phyloP scores from a whole-genome alignment of 2,797 vertebrate species.

The Catamblyrhynchus diadema region DNA sequence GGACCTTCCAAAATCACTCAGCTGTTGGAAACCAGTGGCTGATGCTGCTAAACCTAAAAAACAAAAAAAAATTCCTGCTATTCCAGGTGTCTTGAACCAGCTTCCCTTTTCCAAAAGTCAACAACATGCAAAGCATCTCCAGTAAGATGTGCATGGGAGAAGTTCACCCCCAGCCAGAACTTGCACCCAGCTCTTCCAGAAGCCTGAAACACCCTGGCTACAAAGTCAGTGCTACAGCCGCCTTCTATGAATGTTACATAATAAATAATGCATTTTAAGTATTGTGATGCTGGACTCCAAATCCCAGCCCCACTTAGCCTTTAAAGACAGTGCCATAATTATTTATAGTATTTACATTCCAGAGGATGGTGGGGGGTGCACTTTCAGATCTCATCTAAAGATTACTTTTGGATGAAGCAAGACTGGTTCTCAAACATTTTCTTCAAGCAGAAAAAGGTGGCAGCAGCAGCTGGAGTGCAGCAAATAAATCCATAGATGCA shows the following conservation, averaged over 20 bases:
- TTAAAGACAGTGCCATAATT: background rate
- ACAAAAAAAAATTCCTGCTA: fast-evolving
- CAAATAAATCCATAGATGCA: constrained; percentile 13
- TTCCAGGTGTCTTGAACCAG: background rate
- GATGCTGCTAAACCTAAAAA: background rate
- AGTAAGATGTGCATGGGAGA: background rate
- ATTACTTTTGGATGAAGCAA: background rate
- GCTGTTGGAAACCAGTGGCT: background rate
- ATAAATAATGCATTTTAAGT: constrained; percentile 8
- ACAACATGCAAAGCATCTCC: background rate
- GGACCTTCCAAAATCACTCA: background rate
- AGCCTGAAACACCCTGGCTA: background rate
- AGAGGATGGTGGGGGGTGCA: background rate
- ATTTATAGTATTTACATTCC: background rate
- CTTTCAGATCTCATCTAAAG: background rate
- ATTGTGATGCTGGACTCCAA: background rate
- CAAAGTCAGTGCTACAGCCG: background rate
- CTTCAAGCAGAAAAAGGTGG: background rate
- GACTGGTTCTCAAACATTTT: background rate
- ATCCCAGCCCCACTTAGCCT: background rate
- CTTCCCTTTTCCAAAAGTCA: background rate
- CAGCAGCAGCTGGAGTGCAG: background rate
- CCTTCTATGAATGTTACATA: background rate
- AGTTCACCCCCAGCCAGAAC: background rate
- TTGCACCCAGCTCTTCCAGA: background rate